phyloP scores from a whole-genome alignment of 2,797 vertebrate species.

The Simalia tracyae region DNA sequence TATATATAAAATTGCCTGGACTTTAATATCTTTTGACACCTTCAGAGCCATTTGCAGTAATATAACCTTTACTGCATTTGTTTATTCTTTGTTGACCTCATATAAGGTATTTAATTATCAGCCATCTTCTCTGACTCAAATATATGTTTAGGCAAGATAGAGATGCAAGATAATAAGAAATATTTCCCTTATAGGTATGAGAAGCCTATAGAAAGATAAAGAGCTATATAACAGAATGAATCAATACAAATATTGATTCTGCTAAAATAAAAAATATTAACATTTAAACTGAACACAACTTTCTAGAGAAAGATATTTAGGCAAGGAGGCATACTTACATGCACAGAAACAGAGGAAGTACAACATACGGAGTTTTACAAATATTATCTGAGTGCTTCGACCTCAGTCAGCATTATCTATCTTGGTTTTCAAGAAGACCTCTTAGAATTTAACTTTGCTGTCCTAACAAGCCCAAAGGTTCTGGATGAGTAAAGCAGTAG shows the following conservation, averaged over 20 bases:
- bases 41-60: neutral
- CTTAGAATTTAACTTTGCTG: constrained; percentile 24
- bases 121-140: neutral
- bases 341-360: neutral
- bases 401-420: neutral
- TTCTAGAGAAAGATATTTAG: neutral
- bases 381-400: constrained; percentile 21
- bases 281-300: neutral
- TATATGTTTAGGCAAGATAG: neutral
- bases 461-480: constrained; percentile 13
- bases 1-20: neutral
- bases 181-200: neutral
- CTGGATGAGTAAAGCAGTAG: constrained; percentile 30
- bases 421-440: neutral
- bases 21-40: neutral
- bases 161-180: neutral
- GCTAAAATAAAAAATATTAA: neutral
- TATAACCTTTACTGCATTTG: neutral
- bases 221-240: neutral
- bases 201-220: neutral
- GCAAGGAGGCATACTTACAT: neutral
- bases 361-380: constrained; percentile 18
- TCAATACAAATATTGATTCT: neutral
- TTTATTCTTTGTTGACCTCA: neutral
- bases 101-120: neutral